Evolutionary conservation across 2,888 invertebrate genomes (phyloP).

Genomic region (Eledone cirrhosa): DNA sequence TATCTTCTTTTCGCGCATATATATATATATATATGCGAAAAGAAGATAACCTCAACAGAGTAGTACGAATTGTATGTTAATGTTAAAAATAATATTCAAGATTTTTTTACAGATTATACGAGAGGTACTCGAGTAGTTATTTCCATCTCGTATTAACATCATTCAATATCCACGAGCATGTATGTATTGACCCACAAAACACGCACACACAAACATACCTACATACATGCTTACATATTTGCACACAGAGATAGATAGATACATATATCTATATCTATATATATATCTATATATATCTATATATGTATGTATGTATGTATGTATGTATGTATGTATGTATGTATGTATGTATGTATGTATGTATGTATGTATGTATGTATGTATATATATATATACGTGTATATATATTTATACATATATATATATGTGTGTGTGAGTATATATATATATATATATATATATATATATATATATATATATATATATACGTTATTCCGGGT

Average conservation of each 20-base stretch:
- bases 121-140: too few relatives aligned
- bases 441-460: neutral
- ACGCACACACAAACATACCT: neutral
- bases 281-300: neutral
- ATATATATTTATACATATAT: neutral
- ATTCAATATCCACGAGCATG: too few relatives aligned
- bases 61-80: too few relatives aligned
- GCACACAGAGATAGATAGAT: neutral
- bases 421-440: neutral
- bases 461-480: neutral
- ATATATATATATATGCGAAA: too few relatives aligned
- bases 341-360: slow-evolving; percentile 8
- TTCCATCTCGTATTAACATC: too few relatives aligned
- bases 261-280: neutral
- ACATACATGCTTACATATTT: neutral
- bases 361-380: neutral
- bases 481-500: too few relatives aligned
- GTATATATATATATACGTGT: neutral
- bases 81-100: too few relatives aligned
- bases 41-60: too few relatives aligned
- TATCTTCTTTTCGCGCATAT: too few relatives aligned
- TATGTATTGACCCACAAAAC: neutral
- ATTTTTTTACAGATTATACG: too few relatives aligned
- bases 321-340: slow-evolving; percentile 1
- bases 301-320: neutral